Conservation (phyloP, 2,888 invertebrate genomes). For the Xestia rhomboidea region DNA sequence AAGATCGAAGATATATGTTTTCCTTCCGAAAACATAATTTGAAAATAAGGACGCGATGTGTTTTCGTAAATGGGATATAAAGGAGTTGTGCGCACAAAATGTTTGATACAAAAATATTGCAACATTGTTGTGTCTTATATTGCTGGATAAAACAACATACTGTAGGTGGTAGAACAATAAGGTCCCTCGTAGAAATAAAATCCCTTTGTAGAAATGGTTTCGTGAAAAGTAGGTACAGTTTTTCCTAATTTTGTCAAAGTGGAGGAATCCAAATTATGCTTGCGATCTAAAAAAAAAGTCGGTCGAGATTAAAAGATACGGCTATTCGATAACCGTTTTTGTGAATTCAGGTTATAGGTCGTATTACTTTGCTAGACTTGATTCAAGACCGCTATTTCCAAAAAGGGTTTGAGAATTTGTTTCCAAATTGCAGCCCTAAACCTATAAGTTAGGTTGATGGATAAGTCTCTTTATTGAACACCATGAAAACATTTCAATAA, state of each 20-base stretch:
- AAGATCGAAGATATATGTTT: conserved; percentile 58
- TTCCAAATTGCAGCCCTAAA: not conserved
- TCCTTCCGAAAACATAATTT: conserved; percentile 50
- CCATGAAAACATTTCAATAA: not conserved
- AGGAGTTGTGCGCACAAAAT: conserved; percentile 34
- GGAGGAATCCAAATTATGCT: not conserved
- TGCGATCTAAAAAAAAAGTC: not conserved
- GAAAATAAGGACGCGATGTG: conserved; percentile 47
- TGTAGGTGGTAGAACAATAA: not conserved
- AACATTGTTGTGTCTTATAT: not conserved
- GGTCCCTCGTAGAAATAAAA: not conserved
- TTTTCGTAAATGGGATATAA: conserved; percentile 35
- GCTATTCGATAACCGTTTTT: not conserved
- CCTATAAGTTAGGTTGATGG: not conserved
- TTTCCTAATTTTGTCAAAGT: not conserved
- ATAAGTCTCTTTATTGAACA: not conserved
- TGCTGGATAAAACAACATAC: conserved; percentile 17
- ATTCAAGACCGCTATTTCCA: not conserved
- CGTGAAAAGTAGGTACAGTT: not conserved
- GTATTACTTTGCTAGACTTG: not conserved
- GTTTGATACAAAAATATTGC: conserved; percentile 36
- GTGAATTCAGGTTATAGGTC: not conserved
- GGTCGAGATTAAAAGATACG: not conserved
- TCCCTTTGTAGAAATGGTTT: not conserved
- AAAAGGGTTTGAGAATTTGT: not conserved